These are phyloP conservation scores for Bryconaethiops microstoma DNA, from an alignment of 2,797 vertebrate species.

Conservation along the genomic window DNA sequence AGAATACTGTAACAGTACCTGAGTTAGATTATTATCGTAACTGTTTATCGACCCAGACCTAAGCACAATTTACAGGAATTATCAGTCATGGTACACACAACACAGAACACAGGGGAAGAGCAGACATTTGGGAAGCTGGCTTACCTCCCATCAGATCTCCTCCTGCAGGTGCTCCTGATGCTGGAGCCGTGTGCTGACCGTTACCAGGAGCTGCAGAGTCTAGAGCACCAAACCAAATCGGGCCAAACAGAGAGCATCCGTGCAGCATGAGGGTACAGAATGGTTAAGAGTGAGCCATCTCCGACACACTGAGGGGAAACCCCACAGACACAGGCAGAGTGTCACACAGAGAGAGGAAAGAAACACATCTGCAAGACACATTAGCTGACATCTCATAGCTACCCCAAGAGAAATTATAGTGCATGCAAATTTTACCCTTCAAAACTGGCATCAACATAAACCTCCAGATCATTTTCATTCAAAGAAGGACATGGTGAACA, in stretches of 20 bases:
- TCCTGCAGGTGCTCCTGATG: conserved; percentile 79
- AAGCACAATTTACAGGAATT: neutral
- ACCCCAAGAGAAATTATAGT: neutral
- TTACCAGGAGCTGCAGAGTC: conserved; percentile 78
- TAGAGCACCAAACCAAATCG: conserved; percentile 68
- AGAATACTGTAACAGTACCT: too few species aligned
- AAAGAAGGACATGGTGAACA: neutral
- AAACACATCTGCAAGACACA: conserved; percentile 9
- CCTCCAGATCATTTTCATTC: neutral
- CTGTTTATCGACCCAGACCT: neutral
- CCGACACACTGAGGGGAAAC: conserved; percentile 64
- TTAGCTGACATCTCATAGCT: neutral
- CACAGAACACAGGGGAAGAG: conserved; percentile 7
- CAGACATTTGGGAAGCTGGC: conserved; percentile 12
- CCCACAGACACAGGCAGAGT: conserved; percentile 61
- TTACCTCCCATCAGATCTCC: conserved; percentile 97
- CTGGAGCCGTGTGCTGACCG: conserved; percentile 78
- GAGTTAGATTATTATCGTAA: neutral
- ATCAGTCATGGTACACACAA: neutral
- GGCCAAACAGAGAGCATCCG: conserved; percentile 72
- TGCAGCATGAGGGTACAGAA: conserved; percentile 80
- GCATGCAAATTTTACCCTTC: neutral
- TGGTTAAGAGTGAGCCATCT: conserved; percentile 73
- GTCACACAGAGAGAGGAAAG: conserved; percentile 14
- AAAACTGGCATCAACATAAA: neutral